phyloP scores from a whole-genome alignment of 2,888 invertebrate species.

The Acanthosepion esculentum region DNA sequence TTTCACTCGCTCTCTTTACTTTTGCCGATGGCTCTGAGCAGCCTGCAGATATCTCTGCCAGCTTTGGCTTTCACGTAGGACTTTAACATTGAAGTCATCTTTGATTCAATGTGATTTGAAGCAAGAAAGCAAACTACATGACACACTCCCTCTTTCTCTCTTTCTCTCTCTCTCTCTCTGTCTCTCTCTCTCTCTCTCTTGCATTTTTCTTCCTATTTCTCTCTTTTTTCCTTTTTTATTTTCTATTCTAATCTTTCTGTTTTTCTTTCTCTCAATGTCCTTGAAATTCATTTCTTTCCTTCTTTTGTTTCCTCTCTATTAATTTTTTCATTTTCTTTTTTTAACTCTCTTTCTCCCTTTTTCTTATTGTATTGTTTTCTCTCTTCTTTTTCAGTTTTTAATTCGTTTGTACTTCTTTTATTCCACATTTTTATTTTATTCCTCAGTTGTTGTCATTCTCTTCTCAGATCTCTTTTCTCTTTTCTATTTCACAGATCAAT shows the following conservation, averaged over 20 bases:
- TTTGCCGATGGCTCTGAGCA: not conserved
- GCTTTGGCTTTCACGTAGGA: not conserved
- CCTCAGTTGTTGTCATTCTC: too few relatives aligned
- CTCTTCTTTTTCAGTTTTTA: too few relatives aligned
- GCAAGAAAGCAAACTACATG: not conserved
- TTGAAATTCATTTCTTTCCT: not conserved
- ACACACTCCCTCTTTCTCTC: not conserved
- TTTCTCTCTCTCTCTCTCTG: not conserved
- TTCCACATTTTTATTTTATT: too few relatives aligned
- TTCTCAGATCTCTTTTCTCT: too few relatives aligned
- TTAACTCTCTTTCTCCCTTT: not conserved
- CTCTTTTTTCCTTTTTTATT: not conserved
- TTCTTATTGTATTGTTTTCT: not conserved
- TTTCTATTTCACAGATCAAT: too few relatives aligned
- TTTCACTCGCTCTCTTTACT: not conserved
- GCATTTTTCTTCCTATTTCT: not conserved
- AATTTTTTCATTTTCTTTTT: not conserved
- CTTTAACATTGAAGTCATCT: not conserved
- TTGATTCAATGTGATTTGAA: not conserved
- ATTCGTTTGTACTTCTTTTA: too few relatives aligned
- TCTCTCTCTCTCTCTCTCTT: not conserved
- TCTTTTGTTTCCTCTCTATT: not conserved
- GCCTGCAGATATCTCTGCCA: not conserved
- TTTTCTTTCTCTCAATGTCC: too few relatives aligned
- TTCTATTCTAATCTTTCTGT: too few relatives aligned